Evolutionary conservation across 2,888 invertebrate genomes (phyloP).

Genomic region (Diadromus collaris): DNA sequence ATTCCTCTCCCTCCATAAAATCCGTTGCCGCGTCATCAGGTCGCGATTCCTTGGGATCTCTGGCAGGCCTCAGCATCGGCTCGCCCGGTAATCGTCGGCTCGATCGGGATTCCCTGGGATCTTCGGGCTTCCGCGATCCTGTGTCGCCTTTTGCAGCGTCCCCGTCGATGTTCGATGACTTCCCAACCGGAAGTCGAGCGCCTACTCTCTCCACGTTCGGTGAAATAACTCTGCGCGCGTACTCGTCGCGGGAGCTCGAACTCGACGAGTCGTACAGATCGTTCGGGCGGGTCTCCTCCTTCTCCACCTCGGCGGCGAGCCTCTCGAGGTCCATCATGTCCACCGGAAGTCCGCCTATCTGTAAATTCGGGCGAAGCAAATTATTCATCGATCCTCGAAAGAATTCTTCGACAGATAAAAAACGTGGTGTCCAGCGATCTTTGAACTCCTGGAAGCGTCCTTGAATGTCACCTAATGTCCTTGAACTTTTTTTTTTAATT

Average conservation of each 20-base stretch:
- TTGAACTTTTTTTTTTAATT: no score
- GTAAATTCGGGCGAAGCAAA: constrained; percentile 22
- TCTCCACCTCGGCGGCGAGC: constrained; percentile 67
- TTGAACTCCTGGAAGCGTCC: no score
- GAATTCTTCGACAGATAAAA: background rate
- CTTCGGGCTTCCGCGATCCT: constrained; percentile 28
- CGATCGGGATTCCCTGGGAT: constrained; percentile 52
- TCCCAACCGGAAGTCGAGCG: constrained; percentile 8
- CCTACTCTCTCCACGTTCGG: constrained; percentile 12
- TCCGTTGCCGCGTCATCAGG: constrained; percentile 45
- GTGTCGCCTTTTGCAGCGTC: constrained; percentile 16
- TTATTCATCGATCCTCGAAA: constrained; percentile 5
- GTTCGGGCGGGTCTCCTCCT: constrained; percentile 67
- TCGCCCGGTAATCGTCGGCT: constrained; percentile 34
- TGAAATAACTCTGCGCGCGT: constrained; percentile 1
- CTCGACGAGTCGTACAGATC: constrained; percentile 64
- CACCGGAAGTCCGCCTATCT: constrained; percentile 66
- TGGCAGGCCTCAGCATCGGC: constrained; percentile 41
- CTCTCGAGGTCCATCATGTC: constrained; percentile 65
- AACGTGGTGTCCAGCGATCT: no score
- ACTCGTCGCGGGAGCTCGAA: constrained; percentile 25
- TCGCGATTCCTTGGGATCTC: constrained; percentile 55
- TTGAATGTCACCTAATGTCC: no score
- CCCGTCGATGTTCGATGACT: constrained; percentile 26
- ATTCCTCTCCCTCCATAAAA: constrained; percentile 58